Conservation (phyloP, 2,888 invertebrate species). For the Polymixis flavicincta region DNA sequence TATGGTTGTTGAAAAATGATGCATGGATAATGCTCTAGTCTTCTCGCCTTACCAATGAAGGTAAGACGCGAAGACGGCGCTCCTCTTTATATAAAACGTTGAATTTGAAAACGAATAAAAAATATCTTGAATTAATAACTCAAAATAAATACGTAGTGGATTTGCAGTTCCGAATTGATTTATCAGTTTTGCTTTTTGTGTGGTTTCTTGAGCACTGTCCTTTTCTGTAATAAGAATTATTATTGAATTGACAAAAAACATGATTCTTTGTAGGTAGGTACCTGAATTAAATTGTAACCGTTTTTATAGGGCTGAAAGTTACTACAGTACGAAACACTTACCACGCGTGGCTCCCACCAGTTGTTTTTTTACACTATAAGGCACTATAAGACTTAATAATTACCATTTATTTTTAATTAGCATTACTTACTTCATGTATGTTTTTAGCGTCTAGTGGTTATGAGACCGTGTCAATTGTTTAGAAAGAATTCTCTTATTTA, state of each 20-base stretch:
- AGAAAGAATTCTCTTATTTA: conserved; percentile 59
- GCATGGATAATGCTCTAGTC: background rate
- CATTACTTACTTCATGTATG: conserved; percentile 24
- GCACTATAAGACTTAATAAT: conserved; percentile 60
- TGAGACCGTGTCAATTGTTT: conserved; percentile 27
- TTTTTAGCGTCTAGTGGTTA: conserved; percentile 9
- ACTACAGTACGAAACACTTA: conserved; percentile 21
- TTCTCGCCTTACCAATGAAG: background rate
- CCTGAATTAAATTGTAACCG: background rate
- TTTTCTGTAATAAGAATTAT: background rate
- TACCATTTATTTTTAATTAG: conserved; percentile 44
- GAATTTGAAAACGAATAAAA: background rate
- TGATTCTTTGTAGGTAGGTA: background rate
- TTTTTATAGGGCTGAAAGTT: conserved; percentile 2
- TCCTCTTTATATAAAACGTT: background rate
- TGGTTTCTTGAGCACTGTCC: background rate
- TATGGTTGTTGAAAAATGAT: background rate
- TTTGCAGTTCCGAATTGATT: background rate
- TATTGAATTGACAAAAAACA: background rate
- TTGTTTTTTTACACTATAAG: conserved; percentile 25
- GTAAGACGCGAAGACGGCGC: background rate
- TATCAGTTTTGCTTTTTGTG: background rate
- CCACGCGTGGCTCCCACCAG: conserved; percentile 22
- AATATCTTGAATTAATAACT: background rate
- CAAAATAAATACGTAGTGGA: background rate